Conservation (phyloP, 2,888 invertebrate species). For the Cactoblastis cactorum region DNA sequence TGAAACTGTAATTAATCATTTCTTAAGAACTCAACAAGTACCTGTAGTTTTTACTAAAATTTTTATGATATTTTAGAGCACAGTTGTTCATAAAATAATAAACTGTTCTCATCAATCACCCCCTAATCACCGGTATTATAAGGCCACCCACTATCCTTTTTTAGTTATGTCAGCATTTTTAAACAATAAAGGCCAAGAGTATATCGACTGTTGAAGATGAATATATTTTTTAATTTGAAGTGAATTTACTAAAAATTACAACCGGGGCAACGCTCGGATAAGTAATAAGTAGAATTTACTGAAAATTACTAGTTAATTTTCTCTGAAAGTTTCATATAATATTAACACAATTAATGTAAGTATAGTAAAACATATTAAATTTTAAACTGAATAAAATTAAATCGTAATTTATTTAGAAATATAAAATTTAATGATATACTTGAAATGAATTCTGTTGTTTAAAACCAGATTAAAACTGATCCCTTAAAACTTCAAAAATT, state of each 20-base stretch:
- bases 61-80: background rate
- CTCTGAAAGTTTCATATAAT: no score
- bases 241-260: no score
- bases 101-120: slow-evolving; percentile 21
- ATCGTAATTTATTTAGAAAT: no score
- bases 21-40: background rate
- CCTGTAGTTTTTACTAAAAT: background rate
- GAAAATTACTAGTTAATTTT: no score
- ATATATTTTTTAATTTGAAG: background rate
- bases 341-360: no score
- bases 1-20: background rate
- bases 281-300: no score
- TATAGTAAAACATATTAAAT: no score
- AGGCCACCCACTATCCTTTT: slow-evolving; percentile 27
- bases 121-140: slow-evolving; percentile 20
- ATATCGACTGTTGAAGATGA: background rate
- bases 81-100: background rate
- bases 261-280: no score
- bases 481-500: background rate
- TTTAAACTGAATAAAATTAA: no score
- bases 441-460: background rate
- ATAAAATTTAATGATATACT: no score
- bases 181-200: slow-evolving; percentile 29
- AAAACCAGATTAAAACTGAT: no score
- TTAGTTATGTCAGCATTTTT: slow-evolving; percentile 33